phyloP scores from a whole-genome alignment of 2,888 invertebrate genomes.

The Pheosia gnoma region DNA sequence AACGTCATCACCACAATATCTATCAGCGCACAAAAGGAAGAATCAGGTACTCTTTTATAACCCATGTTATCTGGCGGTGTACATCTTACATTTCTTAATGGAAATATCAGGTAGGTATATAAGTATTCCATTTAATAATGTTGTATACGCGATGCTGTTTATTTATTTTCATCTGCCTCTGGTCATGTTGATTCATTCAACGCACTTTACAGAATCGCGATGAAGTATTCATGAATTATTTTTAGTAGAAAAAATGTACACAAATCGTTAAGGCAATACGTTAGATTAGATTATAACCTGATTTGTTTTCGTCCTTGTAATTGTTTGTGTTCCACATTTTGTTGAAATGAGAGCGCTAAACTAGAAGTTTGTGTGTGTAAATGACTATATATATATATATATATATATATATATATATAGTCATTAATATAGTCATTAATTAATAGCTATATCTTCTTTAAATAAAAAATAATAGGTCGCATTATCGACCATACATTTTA shows the following conservation, averaged over 20 bases:
- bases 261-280: neutral
- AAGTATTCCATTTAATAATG: conserved; percentile 43
- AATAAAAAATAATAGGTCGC: too few relatives aligned
- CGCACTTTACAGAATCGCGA: conserved; percentile 21
- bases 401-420: too few relatives aligned
- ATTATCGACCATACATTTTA: too few relatives aligned
- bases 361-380: neutral
- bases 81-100: conserved; percentile 52
- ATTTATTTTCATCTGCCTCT: conserved; percentile 40
- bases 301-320: neutral
- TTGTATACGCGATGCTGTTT: conserved; percentile 25
- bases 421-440: too few relatives aligned
- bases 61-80: conserved; percentile 13
- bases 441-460: too few relatives aligned
- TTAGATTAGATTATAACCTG: neutral
- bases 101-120: conserved; percentile 42
- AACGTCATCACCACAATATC: too few relatives aligned
- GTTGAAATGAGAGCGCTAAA: neutral
- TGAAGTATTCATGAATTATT: conserved; percentile 28
- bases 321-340: neutral
- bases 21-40: too few relatives aligned
- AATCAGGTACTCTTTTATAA: too few relatives aligned
- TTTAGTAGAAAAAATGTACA: neutral
- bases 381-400: too few relatives aligned
- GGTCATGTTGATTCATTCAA: conserved; percentile 25